Percentiles rank a stretch among this genome's conserved stretches.
phyloP scores from a whole-genome alignment of 2,113 vertebrate genomes.

The Hiodon alosoides region DNA sequence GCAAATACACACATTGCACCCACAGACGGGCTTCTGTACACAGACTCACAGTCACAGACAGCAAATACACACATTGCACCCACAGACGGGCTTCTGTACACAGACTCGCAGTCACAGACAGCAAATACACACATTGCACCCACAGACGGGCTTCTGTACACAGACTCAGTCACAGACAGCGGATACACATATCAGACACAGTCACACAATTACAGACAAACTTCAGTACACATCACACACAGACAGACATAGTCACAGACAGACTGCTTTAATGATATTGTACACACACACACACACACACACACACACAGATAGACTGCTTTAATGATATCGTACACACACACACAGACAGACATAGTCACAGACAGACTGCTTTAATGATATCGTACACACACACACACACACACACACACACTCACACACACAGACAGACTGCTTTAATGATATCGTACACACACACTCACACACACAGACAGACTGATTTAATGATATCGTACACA shows the following conservation, averaged over 20 bases:
- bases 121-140: constrained; percentile 7
- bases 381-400: not conserved
- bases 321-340: constrained; percentile 10
- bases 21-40: not conserved
- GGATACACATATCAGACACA: no score
- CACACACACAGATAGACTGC: not conserved
- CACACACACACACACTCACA: not conserved
- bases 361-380: not conserved
- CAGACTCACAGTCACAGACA: not conserved
- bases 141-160: no score
- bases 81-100: not conserved
- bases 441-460: not conserved
- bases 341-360: not conserved
- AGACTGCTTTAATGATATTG: not conserved
- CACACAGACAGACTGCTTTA: not conserved
- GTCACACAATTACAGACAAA: not conserved
- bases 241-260: not conserved
- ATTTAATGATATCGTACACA: not conserved
- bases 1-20: not conserved
- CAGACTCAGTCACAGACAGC: no score
- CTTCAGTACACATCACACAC: not conserved
- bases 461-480: not conserved
- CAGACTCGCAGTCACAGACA: not conserved
- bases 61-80: constrained; percentile 9
- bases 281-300: not conserved